Conservation (phyloP, 2,888 invertebrate species). For the Drosophila leonis region DNA sequence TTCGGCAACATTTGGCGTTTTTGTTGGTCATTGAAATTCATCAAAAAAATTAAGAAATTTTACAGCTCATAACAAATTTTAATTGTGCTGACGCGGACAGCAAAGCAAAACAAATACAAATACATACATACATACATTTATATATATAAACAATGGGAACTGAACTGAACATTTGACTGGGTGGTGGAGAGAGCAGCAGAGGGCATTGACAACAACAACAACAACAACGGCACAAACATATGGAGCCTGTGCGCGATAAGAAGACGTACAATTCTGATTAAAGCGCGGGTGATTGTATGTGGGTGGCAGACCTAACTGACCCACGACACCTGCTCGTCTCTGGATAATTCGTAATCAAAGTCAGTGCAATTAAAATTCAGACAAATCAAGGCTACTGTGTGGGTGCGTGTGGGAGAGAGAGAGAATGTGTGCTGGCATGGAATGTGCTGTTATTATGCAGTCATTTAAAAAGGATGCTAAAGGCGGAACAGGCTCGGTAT, state of each 20-base stretch:
- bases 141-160: neutral
- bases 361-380: conserved; percentile 56
- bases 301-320: conserved; percentile 20
- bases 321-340: conserved; percentile 43
- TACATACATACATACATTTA: neutral
- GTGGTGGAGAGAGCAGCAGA: neutral
- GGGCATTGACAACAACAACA: neutral
- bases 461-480: conserved; percentile 43
- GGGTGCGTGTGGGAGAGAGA: conserved; percentile 1
- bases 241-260: conserved; percentile 48
- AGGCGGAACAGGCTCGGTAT: conserved; percentile 18
- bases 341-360: conserved; percentile 54
- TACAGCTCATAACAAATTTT: conserved; percentile 77
- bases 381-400: conserved; percentile 23
- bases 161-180: conserved; percentile 3
- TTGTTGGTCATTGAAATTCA: conserved; percentile 67
- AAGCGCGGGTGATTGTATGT: conserved; percentile 21
- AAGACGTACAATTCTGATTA: conserved; percentile 46
- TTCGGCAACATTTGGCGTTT: conserved; percentile 13
- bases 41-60: conserved; percentile 77
- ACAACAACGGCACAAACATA: conserved; percentile 29
- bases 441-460: conserved; percentile 45
- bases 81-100: conserved; percentile 66
- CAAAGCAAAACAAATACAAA: conserved; percentile 11
- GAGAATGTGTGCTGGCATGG: conserved; percentile 2